A percentile compares a stretch with the other conserved stretches of the same genome.
Conservation (phyloP, 2,888 invertebrate genomes). For the Dusona sp. region DNA sequence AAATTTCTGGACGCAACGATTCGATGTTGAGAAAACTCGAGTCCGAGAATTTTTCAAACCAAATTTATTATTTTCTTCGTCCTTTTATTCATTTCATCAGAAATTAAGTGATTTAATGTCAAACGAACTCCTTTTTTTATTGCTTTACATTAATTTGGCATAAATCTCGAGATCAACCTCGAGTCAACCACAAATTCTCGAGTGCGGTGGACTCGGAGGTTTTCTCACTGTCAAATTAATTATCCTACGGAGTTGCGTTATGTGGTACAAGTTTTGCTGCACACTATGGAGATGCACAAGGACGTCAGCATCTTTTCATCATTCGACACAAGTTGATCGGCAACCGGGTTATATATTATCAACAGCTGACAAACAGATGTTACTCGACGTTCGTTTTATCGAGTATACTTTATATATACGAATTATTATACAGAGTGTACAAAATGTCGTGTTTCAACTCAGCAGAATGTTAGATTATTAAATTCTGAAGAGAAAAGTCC, state of each 20-base stretch:
- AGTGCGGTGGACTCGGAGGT: not conserved
- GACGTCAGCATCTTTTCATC: conserved; percentile 56
- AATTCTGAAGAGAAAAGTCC: not conserved
- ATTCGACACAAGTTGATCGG: conserved; percentile 45
- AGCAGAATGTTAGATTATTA: not conserved
- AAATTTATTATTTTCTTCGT: not conserved
- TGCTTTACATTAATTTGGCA: not conserved
- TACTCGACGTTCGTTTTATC: conserved; percentile 40
- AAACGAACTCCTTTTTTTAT: not conserved
- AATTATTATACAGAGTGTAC: not conserved
- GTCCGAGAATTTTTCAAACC: not conserved
- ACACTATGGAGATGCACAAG: conserved; percentile 25
- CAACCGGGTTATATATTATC: conserved; percentile 53
- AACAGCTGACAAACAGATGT: conserved; percentile 68
- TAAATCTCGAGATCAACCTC: not conserved
- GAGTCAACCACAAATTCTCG: conserved; percentile 4
- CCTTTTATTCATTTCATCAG: not conserved
- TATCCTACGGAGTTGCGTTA: not conserved
- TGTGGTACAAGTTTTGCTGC: conserved; percentile 9
- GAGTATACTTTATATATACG: conserved; percentile 40
- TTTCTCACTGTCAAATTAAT: conserved; percentile 15
- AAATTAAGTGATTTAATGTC: not conserved
- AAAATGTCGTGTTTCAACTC: not conserved
- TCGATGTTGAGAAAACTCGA: not conserved
- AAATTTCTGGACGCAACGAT: not conserved